phyloP scores from a whole-genome alignment of 2,888 invertebrate species.

The Meiosimyza platycephala region DNA sequence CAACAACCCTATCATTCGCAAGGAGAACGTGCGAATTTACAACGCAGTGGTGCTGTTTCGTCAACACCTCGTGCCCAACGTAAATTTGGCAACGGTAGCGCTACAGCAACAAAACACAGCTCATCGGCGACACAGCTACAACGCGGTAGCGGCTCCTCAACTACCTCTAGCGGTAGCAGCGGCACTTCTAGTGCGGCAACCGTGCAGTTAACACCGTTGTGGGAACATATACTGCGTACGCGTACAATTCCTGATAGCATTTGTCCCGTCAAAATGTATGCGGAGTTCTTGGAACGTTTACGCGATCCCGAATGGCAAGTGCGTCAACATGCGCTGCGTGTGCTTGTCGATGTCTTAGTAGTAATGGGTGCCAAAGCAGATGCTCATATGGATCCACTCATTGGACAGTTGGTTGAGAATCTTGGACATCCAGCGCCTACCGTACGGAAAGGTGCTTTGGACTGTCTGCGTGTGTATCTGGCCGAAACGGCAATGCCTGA shows the following conservation, averaged over 20 bases:
- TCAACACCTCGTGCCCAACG: slow-evolving; percentile 29
- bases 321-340: slow-evolving; percentile 82
- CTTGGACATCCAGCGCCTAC: slow-evolving; percentile 84
- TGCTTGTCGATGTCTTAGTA: slow-evolving; percentile 82
- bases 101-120: slow-evolving; percentile 30
- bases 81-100: slow-evolving; percentile 10
- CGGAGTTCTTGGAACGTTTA: slow-evolving; percentile 78
- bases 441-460: slow-evolving; percentile 82
- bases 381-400: slow-evolving; percentile 73
- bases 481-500: slow-evolving; percentile 77
- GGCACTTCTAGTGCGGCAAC: slow-evolving; percentile 32
- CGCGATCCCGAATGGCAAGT: slow-evolving; percentile 87
- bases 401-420: slow-evolving; percentile 80
- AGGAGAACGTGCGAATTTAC: slow-evolving; percentile 28
- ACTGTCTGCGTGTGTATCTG: slow-evolving; percentile 80
- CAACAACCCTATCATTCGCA: slow-evolving; percentile 21
- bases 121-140: slow-evolving; percentile 30
- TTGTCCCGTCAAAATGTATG: slow-evolving; percentile 75
- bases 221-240: slow-evolving; percentile 84
- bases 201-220: slow-evolving; percentile 77
- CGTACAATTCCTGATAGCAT: slow-evolving; percentile 78
- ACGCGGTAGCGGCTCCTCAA: background rate
- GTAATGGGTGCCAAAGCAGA: slow-evolving; percentile 78
- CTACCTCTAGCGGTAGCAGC: background rate
- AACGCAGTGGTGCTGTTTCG: slow-evolving; percentile 13